Conservation (phyloP, 2,888 invertebrate genomes). For the Phorcus lineatus region DNA sequence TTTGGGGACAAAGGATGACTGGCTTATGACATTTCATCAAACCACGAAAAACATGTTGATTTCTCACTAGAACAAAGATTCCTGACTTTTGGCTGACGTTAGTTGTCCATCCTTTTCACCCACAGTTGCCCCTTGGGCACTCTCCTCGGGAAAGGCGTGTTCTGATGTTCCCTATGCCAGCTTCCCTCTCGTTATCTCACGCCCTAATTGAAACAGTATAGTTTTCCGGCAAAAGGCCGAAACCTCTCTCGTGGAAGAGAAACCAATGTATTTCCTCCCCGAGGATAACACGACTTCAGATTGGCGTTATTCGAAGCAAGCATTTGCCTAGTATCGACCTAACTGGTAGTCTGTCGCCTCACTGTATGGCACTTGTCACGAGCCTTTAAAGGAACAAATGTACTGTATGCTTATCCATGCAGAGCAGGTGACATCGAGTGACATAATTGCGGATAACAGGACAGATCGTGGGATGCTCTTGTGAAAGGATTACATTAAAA, state of each 20-base stretch:
- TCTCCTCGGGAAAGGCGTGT: background rate
- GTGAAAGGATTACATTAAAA: background rate
- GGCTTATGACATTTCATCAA: background rate
- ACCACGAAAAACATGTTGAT: background rate
- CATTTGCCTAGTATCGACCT: background rate
- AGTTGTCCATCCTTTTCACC: background rate
- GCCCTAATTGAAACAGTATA: constrained; percentile 8
- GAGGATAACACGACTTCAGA: background rate
- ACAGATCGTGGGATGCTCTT: background rate
- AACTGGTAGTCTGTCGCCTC: background rate
- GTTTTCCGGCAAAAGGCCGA: background rate
- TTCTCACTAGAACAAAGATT: constrained; percentile 6
- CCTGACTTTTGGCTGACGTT: background rate
- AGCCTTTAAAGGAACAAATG: background rate
- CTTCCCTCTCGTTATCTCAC: background rate
- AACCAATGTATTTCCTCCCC: background rate
- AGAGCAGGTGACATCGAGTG: background rate
- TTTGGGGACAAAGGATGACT: background rate
- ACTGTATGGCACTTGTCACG: background rate
- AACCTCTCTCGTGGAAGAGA: background rate
- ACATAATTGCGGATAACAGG: background rate
- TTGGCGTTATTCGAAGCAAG: background rate
- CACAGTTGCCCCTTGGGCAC: background rate
- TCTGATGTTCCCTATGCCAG: background rate
- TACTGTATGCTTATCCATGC: background rate